Conservation (phyloP, 1,140 invertebrate genomes). For the Olivierus martensii region DNA sequence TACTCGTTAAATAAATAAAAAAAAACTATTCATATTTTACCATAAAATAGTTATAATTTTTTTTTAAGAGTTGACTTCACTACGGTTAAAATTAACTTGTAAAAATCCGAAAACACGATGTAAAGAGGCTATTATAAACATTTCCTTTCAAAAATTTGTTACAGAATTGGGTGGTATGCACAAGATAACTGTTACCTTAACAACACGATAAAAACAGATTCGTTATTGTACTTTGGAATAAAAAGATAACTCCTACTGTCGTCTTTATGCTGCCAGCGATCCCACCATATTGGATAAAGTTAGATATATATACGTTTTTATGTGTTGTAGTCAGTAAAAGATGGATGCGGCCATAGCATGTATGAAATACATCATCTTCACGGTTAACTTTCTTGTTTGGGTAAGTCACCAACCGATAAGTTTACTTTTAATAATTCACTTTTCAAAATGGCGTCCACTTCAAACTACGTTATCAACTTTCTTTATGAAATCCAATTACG, state of each 20-base stretch:
- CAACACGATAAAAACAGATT: not conserved
- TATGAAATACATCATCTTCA: constrained; percentile 19
- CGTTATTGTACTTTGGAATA: constrained; percentile 1
- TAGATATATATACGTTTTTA: too few relatives aligned
- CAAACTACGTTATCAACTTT: not conserved
- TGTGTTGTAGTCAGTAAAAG: not conserved
- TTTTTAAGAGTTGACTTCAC: too few relatives aligned
- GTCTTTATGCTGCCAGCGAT: not conserved
- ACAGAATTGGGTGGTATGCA: not conserved
- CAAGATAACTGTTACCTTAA: not conserved
- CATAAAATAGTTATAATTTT: too few relatives aligned
- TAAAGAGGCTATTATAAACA: too few relatives aligned
- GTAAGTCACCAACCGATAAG: constrained; percentile 5
- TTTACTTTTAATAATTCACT: not conserved
- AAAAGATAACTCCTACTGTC: not conserved
- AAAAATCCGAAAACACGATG: too few relatives aligned
- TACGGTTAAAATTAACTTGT: too few relatives aligned
- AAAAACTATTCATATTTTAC: too few relatives aligned
- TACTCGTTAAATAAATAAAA: too few relatives aligned
- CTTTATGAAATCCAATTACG: not conserved
- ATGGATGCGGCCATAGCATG: constrained; percentile 5
- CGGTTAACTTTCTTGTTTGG: constrained; percentile 18
- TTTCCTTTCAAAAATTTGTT: not conserved
- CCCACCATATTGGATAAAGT: not conserved
- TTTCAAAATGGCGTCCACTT: not conserved